phyloP scores from a whole-genome alignment of 2,797 vertebrate genomes.

The Coregonus ussuriensis region DNA sequence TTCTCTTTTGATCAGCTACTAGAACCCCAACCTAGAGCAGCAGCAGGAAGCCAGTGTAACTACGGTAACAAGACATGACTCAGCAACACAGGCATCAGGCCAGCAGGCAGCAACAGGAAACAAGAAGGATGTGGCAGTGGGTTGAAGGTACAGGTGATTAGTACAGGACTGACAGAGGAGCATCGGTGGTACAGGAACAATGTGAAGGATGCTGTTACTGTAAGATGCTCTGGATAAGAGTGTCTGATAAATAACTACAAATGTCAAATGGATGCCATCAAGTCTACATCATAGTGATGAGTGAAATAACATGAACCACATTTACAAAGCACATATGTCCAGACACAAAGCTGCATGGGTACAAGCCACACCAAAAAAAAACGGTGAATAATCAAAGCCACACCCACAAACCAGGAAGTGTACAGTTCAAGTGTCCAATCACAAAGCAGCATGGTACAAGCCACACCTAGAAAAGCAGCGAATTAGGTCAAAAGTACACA shows the following conservation, averaged over 20 bases:
- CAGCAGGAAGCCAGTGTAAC: not conserved
- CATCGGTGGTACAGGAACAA: not conserved
- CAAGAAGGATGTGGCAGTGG: not conserved
- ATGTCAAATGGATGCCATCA: not conserved
- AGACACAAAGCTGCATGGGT: too few species aligned
- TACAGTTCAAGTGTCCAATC: not conserved
- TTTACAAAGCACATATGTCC: too few species aligned
- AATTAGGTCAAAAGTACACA: not conserved
- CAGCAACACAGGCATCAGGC: constrained; percentile 16
- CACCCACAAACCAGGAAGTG: not conserved
- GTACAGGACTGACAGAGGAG: too few species aligned
- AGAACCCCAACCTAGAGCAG: constrained; percentile 1
- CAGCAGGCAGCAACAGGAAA: constrained; percentile 24
- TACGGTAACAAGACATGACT: not conserved
- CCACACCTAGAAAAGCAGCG: not conserved
- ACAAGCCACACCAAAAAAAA: too few species aligned
- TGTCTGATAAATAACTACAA: too few species aligned
- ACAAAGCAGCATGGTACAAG: not conserved
- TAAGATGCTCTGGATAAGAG: too few species aligned
- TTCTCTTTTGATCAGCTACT: constrained; percentile 36
- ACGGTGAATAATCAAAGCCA: not conserved
- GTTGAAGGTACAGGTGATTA: too few species aligned
- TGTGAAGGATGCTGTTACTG: too few species aligned
- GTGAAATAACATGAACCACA: not conserved
- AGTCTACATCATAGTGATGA: not conserved